phyloP scores from a whole-genome alignment of 1,140 invertebrate species.

The Aphaenogaster rudis region DNA sequence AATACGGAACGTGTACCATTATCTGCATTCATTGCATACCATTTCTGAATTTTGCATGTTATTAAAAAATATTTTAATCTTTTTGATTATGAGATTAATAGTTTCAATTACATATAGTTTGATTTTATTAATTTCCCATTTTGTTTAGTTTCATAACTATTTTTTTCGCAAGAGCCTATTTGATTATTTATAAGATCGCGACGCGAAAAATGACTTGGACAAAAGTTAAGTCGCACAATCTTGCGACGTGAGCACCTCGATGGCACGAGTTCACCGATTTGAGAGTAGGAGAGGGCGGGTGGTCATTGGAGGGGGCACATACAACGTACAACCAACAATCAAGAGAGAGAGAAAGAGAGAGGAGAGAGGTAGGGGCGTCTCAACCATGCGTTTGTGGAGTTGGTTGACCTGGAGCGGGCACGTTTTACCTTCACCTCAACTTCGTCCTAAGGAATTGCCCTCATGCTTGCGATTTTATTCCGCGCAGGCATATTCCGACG shows the following conservation, averaged over 20 bases:
- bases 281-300: conserved; percentile 72
- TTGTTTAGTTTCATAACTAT: background rate
- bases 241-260: conserved; percentile 71
- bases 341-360: conserved; percentile 59
- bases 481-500: conserved; percentile 57
- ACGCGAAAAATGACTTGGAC: conserved; percentile 23
- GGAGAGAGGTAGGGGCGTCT: conserved; percentile 54
- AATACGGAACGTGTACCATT: background rate
- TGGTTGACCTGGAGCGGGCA: conserved; percentile 85
- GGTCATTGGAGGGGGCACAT: conserved; percentile 76
- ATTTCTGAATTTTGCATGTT: background rate
- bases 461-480: conserved; percentile 84
- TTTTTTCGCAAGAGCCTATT: background rate
- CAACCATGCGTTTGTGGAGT: conserved; percentile 82
- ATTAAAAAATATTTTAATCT: background rate
- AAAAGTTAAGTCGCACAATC: conserved; percentile 57
- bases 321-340: conserved; percentile 79
- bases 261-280: conserved; percentile 76
- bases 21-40: background rate
- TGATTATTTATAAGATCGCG: background rate
- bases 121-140: background rate
- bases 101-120: background rate
- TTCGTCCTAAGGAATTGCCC: conserved; percentile 83
- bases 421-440: conserved; percentile 83
- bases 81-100: background rate